Conservation (phyloP, 2,113 vertebrate species). For the Condylura cristata region DNA sequence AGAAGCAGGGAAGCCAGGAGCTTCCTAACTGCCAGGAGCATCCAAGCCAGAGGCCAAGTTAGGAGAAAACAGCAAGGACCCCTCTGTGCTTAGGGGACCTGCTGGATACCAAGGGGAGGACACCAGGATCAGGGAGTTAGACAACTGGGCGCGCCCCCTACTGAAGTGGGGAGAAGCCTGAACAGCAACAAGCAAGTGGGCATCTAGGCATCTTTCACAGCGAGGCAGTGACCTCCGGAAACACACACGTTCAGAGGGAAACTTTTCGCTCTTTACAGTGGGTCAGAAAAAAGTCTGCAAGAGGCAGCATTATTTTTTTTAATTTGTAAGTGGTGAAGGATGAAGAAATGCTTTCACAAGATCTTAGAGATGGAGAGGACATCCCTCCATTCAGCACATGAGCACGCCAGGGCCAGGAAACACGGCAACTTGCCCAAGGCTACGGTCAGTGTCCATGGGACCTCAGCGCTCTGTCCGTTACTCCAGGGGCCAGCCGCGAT, state of each 20-base stretch:
- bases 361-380: neutral
- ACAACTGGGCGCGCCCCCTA: neutral
- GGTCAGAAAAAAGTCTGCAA: neutral
- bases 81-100: neutral
- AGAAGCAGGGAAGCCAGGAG: neutral
- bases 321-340: neutral
- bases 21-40: neutral
- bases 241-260: neutral
- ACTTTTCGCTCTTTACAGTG: neutral
- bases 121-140: too few species aligned
- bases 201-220: neutral
- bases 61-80: accelerated
- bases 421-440: neutral
- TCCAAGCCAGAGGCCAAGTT: neutral
- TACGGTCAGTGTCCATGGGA: neutral
- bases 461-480: neutral
- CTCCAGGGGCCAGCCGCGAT: too few species aligned
- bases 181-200: neutral
- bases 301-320: neutral
- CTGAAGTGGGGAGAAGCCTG: neutral
- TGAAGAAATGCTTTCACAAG: neutral
- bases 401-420: neutral
- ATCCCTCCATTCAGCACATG: too few species aligned
- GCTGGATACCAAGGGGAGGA: neutral
- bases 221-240: neutral